Evolutionary conservation across 2,797 vertebrate species (phyloP), one percentile per base, ranked within the genome.

Genomic region (Cottoperca gobio): DNA sequence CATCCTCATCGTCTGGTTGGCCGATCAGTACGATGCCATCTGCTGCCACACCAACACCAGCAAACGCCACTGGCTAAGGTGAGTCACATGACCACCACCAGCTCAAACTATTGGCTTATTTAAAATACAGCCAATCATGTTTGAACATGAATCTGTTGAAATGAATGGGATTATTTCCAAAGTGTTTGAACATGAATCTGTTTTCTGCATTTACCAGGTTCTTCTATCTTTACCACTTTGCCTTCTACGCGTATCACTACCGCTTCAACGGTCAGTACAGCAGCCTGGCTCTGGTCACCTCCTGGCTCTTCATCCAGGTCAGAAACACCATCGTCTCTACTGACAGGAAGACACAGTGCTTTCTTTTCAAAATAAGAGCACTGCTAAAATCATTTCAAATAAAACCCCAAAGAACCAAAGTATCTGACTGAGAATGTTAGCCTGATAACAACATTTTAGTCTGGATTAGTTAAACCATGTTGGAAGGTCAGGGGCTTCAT

Each of bases 191-290:
- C 8, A 6, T 37, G 33, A 21, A 2, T 12, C 13, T 33, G 3
- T 62, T 45, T 8, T 31, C 5, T 60, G 46, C 78, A 39, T 71
- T 14, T 60, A 39, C 8, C 93, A 99, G 98, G 89, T 99, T 99
- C 88, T 99, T 99, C 94, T 99, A 98, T 43, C 88, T 99, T 55
- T 99, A 99, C 89, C 98, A 99, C 90, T 99, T 99, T 68, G 98
- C 98, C 58, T 99, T 99, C 91, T 99, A 99, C 0, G 98, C 98
- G 2, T 99, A 99, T 80, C 98, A 99, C 86, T 99, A 99, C 71
- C 97, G 98, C 55, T 99, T 99, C 93, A 99, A 99, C 0, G 98
- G 98, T 0, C 98, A 99, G 92, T 99, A 99, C 93, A 99, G 97
- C 95, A 99, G 98, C 87, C 93, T 99, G 88, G 97, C 98, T 0